Percentiles rank a stretch among this genome's conserved stretches.
Conservation (phyloP, 92 coral and sea anemone genomes). For the Heteractis magnifica region DNA sequence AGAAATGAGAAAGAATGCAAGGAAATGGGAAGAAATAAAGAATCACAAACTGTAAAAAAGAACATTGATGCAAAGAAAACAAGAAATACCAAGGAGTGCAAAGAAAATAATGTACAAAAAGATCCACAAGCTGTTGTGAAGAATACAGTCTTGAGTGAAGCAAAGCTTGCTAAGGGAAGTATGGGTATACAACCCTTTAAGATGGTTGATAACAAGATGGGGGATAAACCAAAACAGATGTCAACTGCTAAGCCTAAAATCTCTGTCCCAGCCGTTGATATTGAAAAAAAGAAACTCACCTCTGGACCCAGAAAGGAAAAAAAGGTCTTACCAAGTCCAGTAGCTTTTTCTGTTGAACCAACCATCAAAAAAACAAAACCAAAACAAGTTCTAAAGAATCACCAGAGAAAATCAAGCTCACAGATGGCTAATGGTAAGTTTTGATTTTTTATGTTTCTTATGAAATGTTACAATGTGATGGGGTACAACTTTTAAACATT, state of each 20-base stretch:
- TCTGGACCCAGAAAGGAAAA: not conserved
- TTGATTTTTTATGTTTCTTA: not conserved
- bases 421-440: conserved; percentile 3
- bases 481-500: no score
- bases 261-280: not conserved
- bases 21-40: not conserved
- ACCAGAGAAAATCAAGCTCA: conserved; percentile 1
- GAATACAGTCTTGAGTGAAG: not conserved
- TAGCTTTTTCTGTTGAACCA: conserved; percentile 43
- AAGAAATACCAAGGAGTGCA: not conserved
- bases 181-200: not conserved
- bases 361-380: conserved; percentile 6
- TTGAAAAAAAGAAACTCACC: not conserved
- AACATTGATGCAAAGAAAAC: not conserved
- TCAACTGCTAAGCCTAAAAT: conserved; percentile 7
- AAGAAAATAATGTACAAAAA: not conserved
- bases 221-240: not conserved
- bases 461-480: no score
- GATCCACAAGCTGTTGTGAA: not conserved
- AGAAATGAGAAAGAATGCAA: not conserved
- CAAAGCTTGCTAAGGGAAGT: not conserved
- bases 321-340: conserved; percentile 10
- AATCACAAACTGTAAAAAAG: not conserved
- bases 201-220: not conserved
- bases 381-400: conserved; percentile 5